A percentile compares a stretch with the other conserved stretches of the same genome.
phyloP scores from a whole-genome alignment of 1,140 invertebrate species.

The Ceratina japonica region DNA sequence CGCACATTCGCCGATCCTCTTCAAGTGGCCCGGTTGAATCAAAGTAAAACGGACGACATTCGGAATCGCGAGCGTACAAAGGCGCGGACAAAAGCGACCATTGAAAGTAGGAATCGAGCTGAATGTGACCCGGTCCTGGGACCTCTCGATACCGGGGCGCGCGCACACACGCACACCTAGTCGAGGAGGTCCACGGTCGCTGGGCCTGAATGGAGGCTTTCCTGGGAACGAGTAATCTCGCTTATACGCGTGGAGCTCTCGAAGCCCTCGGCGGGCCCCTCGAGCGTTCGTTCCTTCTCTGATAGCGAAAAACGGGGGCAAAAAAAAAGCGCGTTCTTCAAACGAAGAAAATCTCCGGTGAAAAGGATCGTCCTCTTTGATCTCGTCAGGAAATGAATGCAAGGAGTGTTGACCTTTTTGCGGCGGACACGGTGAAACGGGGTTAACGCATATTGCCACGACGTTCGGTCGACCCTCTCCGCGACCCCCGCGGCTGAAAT shows the following conservation, averaged over 20 bases:
- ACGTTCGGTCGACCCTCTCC: slow-evolving; percentile 1
- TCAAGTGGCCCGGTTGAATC: slow-evolving; percentile 44
- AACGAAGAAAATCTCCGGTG: slow-evolving; percentile 50
- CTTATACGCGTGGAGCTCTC: slow-evolving; percentile 58
- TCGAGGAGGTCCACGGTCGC: slow-evolving; percentile 24
- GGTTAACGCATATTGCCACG: slow-evolving; percentile 42
- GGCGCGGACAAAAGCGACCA: slow-evolving; percentile 68
- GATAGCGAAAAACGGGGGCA: slow-evolving; percentile 40
- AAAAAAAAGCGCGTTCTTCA: slow-evolving; percentile 31
- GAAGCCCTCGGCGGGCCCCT: slow-evolving; percentile 35
- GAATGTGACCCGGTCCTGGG: slow-evolving; percentile 69
- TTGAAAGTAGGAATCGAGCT: slow-evolving; percentile 68
- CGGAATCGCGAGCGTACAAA: slow-evolving; percentile 69
- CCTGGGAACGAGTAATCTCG: slow-evolving; percentile 73
- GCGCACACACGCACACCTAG: slow-evolving; percentile 4
- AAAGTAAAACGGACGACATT: slow-evolving; percentile 49
- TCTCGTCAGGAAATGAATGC: slow-evolving; percentile 46
- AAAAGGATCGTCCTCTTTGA: slow-evolving; percentile 48
- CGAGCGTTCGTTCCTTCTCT: slow-evolving; percentile 41
- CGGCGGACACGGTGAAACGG: slow-evolving; percentile 31
- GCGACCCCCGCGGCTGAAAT: not conserved
- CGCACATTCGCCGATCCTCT: slow-evolving; percentile 6
- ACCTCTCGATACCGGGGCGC: slow-evolving; percentile 50
- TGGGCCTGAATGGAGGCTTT: slow-evolving; percentile 64
- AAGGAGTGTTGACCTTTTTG: slow-evolving; percentile 44